phyloP scores from a whole-genome alignment of 2,888 invertebrate species.

The Aspidapion aeneum region DNA sequence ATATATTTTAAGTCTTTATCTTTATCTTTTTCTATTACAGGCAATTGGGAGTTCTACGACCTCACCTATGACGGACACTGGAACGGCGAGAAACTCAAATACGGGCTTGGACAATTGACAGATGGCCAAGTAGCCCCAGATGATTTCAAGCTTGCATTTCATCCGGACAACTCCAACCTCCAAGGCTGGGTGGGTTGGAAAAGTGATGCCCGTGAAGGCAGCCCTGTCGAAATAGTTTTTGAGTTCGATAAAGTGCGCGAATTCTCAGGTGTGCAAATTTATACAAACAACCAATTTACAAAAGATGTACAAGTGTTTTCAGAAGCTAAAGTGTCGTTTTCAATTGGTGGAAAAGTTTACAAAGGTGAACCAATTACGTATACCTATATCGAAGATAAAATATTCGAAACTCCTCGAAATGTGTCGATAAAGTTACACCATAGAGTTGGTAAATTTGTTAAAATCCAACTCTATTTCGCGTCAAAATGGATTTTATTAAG shows the following conservation, averaged over 20 bases:
- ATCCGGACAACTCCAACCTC: conserved; percentile 57
- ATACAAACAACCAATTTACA: conserved; percentile 81
- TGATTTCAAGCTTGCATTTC: conserved; percentile 63
- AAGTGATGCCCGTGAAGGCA: conserved; percentile 64
- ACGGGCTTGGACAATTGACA: conserved; percentile 81
- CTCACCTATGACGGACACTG: conserved; percentile 82
- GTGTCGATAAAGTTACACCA: conserved; percentile 79
- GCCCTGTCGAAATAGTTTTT: conserved; percentile 66
- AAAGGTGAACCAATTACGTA: conserved; percentile 73
- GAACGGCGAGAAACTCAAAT: conserved; percentile 68
- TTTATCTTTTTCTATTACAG: background rate
- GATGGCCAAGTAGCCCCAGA: conserved; percentile 79
- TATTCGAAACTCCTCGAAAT: conserved; percentile 78
- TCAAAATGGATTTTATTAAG: conserved; percentile 86
- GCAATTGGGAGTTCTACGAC: conserved; percentile 79
- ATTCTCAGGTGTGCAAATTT: conserved; percentile 78
- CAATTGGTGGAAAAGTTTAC: conserved; percentile 70
- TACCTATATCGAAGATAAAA: conserved; percentile 68
- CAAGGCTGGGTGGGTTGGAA: conserved; percentile 93
- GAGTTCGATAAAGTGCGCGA: conserved; percentile 87
- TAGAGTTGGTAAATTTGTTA: conserved; percentile 77
- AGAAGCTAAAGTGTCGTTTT: conserved; percentile 75
- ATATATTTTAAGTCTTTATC: no score
- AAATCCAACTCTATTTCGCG: conserved; percentile 73
- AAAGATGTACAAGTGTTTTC: conserved; percentile 83